phyloP scores from a whole-genome alignment of 2,113 vertebrate genomes.

The Paralichthys olivaceus region DNA sequence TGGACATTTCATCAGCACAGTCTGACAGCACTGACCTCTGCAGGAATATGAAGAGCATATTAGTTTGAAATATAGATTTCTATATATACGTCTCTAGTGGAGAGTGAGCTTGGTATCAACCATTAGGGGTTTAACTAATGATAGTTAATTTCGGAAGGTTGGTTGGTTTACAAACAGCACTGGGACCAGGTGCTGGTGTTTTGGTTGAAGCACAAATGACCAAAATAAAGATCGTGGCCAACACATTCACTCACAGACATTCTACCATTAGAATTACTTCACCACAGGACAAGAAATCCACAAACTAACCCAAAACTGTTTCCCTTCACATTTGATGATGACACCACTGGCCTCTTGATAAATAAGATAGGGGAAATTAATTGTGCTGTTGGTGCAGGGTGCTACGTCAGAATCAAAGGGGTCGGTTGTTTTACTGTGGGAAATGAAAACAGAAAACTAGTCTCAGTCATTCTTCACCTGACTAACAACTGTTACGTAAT shows the following conservation, averaged over 20 bases:
- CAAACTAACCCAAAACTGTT: not conserved
- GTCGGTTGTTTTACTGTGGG: not conserved
- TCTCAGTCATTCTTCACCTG: not conserved
- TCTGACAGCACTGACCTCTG: slow-evolving; percentile 53
- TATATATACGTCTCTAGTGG: slow-evolving; percentile 57
- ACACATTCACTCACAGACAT: slow-evolving; percentile 20
- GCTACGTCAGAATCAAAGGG: not conserved
- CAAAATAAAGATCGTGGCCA: slow-evolving; percentile 5
- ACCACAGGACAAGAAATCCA: slow-evolving; percentile 20
- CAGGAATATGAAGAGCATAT: slow-evolving; percentile 31
- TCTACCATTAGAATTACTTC: slow-evolving; percentile 29
- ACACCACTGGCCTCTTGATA: slow-evolving; percentile 13
- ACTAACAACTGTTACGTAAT: not conserved
- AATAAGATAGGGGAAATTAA: not conserved
- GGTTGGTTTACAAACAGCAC: slow-evolving; percentile 41
- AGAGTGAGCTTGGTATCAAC: slow-evolving; percentile 42
- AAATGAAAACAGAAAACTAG: not conserved
- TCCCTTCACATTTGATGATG: slow-evolving; percentile 28
- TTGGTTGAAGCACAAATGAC: slow-evolving; percentile 49
- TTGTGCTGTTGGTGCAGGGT: not conserved
- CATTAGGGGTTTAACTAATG: not conserved
- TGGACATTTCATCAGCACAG: slow-evolving; percentile 29
- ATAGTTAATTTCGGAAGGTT: slow-evolving; percentile 41
- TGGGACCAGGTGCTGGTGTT: slow-evolving; percentile 45
- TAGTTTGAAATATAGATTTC: slow-evolving; percentile 62